A percentile compares a stretch with the other conserved stretches of the same genome.
Evolutionary conservation across 1,140 invertebrate genomes (phyloP).

Genomic region (Anoplolepis gracilipes): DNA sequence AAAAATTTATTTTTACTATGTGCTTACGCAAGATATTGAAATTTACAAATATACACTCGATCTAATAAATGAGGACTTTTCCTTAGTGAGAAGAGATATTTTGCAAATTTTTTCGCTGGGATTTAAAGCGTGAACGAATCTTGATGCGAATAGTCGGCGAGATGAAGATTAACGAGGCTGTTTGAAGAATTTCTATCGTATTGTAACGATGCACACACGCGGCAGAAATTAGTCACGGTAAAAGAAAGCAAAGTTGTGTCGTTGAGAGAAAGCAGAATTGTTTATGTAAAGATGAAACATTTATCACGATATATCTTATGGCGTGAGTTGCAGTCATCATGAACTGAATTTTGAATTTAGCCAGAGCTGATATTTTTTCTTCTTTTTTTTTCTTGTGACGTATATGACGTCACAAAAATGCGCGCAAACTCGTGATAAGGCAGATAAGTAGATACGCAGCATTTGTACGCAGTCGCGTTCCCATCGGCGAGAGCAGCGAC

Average conservation of each 20-base stretch:
- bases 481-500: constrained; percentile 17
- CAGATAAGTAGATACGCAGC: not conserved
- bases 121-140: constrained; percentile 6
- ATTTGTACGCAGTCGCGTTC: constrained; percentile 35
- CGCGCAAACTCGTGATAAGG: not conserved
- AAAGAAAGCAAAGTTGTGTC: constrained; percentile 24
- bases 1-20: not conserved
- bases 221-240: constrained; percentile 50
- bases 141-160: not conserved
- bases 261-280: constrained; percentile 62
- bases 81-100: not conserved
- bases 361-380: not conserved
- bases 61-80: not conserved
- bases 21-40: not conserved
- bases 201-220: not conserved
- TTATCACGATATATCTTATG: not conserved
- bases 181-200: constrained; percentile 33
- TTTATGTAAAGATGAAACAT: constrained; percentile 34
- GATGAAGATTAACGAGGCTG: constrained; percentile 33
- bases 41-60: constrained; percentile 1
- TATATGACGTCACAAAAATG: not conserved
- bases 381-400: constrained; percentile 35
- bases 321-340: not conserved
- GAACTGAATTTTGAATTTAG: not conserved
- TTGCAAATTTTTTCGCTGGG: not conserved